phyloP scores from a whole-genome alignment of 2,888 invertebrate genomes.

The Andricus curvator region DNA sequence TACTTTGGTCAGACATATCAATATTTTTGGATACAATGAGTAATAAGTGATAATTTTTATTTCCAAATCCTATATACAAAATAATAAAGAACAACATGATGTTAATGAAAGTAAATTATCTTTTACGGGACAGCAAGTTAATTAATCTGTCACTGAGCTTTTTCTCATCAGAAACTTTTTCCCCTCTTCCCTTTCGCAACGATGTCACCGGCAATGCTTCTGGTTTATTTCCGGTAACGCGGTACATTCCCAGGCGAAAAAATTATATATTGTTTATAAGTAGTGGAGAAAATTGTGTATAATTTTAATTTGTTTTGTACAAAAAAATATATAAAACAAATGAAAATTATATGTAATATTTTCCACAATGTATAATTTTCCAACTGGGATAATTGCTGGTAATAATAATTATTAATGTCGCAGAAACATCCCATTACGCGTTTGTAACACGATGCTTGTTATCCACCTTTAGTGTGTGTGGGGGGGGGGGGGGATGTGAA shows the following conservation, averaged over 20 bases:
- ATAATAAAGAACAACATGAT: too few species aligned
- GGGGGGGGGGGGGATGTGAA: neutral
- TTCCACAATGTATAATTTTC: too few species aligned
- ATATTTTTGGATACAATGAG: too few species aligned
- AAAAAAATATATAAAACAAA: too few species aligned
- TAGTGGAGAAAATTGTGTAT: too few species aligned
- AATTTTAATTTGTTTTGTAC: too few species aligned
- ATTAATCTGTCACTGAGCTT: neutral
- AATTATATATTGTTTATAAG: too few species aligned
- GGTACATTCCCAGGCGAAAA: neutral
- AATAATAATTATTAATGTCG: constrained; percentile 61
- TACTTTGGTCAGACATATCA: too few species aligned
- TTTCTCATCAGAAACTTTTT: neutral
- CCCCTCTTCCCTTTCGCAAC: neutral
- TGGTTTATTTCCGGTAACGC: neutral
- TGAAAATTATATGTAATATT: too few species aligned
- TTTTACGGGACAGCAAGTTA: neutral
- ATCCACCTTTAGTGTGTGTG: constrained; percentile 41
- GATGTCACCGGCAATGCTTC: neutral
- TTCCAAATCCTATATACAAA: too few species aligned
- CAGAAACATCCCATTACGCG: constrained; percentile 52
- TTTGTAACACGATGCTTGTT: constrained; percentile 51
- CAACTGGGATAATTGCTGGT: constrained; percentile 50
- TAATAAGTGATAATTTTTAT: too few species aligned
- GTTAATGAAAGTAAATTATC: neutral